Percentiles rank a stretch among this genome's conserved stretches.
These are phyloP conservation scores for Hippocampus comes DNA, from an alignment of 2,113 vertebrate genomes.

Conservation along the genomic window DNA sequence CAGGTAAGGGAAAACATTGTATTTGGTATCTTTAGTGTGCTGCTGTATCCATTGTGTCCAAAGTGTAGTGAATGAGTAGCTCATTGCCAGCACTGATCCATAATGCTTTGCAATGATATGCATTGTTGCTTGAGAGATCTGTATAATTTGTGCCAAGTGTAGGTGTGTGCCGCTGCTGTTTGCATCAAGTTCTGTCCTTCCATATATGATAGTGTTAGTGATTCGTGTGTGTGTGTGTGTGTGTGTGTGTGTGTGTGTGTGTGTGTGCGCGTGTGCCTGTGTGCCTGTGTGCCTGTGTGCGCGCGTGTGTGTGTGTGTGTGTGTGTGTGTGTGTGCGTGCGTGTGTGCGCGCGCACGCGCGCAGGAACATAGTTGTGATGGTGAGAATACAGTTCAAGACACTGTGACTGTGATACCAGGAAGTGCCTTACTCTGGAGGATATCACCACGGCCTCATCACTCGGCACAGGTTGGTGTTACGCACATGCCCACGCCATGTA, in stretches of 20 bases:
- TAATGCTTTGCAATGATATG: slow-evolving; percentile 60
- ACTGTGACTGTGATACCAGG: slow-evolving; percentile 90
- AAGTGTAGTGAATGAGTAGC: slow-evolving; percentile 54
- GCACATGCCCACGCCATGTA: slow-evolving; percentile 27
- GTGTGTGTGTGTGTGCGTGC: too few relatives aligned
- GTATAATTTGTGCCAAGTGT: slow-evolving; percentile 54
- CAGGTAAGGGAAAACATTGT: slow-evolving; percentile 58
- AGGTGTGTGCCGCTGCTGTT: slow-evolving; percentile 50
- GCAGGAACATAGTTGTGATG: slow-evolving; percentile 61
- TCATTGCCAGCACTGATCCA: slow-evolving; percentile 57
- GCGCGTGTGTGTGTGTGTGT: too few relatives aligned
- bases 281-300: neutral
- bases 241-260: too few relatives aligned
- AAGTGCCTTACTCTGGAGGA: slow-evolving; percentile 90
- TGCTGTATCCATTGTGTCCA: slow-evolving; percentile 56
- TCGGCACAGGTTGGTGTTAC: slow-evolving; percentile 76
- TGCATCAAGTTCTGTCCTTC: slow-evolving; percentile 18
- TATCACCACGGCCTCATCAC: slow-evolving; percentile 88
- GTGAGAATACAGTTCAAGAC: slow-evolving; percentile 91
- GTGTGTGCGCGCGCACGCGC: neutral
- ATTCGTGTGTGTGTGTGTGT: neutral
- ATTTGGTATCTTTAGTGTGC: slow-evolving; percentile 55
- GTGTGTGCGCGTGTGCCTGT: neutral
- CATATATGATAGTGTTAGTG: neutral
- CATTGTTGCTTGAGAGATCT: slow-evolving; percentile 57